Evolutionary conservation across 37 sponge, comb jelly and placozoan genomes (phyloP), one percentile per base, ranked within the genome.

Genomic region (Aplysina aerophoba): DNA sequence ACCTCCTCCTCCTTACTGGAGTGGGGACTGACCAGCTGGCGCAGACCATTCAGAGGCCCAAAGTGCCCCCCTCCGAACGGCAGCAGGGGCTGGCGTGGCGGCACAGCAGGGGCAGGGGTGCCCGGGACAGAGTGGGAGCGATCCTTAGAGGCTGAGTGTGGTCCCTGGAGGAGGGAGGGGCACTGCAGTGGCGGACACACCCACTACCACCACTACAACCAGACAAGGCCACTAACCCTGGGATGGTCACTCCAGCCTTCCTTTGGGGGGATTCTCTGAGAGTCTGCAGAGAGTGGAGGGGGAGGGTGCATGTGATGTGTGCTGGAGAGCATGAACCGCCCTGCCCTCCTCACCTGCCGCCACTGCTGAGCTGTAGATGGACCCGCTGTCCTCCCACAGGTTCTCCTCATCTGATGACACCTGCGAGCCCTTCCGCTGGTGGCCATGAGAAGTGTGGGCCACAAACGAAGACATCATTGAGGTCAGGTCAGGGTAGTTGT

Each of bases 391-490:
- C 21, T 75, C 78, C 54, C 54, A 50, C 54, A 53, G 25, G 40
- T 36, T 75, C 24, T 41, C 78, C 37, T 75, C 78, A 75, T 75
- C 78, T 13, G 73, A 71, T 1, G 54, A 40, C 20, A 75, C 19
- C n/a, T 41, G 78, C 4, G 78, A 53, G 11, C 31, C 34, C 30
- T 35, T 69, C 34, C 71, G 27, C 17, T 35, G 22, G 78, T 75
- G 53, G 22, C 78, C 16, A 12, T 40, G 50, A 20, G 78, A 75
- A 4, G 44, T 50, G 44, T 40, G 78, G 15, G 37, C 78, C 20
- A 75, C 78, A 75, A 75, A 75, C 1, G 78, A 44, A n/a, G 78
- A 75, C 78, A 75, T 75, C 78, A 75, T 75, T 0, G 78, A 36
- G 1, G 78, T 75, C 21, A 75, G 78, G 44, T 75, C 78, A 13